Evolutionary conservation across 2,113 vertebrate genomes (phyloP).

Genomic region (Toxotes jaculatrix): DNA sequence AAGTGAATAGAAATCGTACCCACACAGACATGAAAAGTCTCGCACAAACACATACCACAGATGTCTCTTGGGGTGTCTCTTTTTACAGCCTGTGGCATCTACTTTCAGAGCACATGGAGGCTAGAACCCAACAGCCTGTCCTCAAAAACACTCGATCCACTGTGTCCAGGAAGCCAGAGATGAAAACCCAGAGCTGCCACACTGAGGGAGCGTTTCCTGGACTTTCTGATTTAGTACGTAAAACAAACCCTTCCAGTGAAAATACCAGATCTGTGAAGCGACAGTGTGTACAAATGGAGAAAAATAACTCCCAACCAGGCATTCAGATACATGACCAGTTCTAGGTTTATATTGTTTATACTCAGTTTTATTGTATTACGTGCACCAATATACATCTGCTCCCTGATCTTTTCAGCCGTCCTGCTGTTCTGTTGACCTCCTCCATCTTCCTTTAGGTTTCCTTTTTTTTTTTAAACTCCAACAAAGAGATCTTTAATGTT

Average conservation of each 20-base stretch:
- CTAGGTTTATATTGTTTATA: neutral
- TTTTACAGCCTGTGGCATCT: slow-evolving; percentile 68
- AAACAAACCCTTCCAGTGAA: slow-evolving; percentile 24
- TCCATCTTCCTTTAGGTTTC: neutral
- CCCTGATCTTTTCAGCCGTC: neutral
- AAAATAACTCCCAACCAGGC: neutral
- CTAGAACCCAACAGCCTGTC: slow-evolving; percentile 58
- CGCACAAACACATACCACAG: slow-evolving; percentile 67
- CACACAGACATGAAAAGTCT: slow-evolving; percentile 19
- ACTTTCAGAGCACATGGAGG: slow-evolving; percentile 57
- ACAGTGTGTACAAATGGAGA: neutral
- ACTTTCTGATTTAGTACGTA: slow-evolving; percentile 44
- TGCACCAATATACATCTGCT: neutral
- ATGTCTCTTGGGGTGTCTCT: slow-evolving; percentile 72
- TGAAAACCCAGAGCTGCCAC: slow-evolving; percentile 60
- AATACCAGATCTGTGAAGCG: slow-evolving; percentile 25
- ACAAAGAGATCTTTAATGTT: slow-evolving; percentile 4
- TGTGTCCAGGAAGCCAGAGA: slow-evolving; percentile 64
- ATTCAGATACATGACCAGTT: neutral
- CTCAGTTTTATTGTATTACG: neutral
- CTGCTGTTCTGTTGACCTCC: neutral
- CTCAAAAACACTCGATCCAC: slow-evolving; percentile 57
- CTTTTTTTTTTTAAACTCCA: neutral
- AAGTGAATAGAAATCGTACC: slow-evolving; percentile 1
- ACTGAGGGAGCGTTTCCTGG: slow-evolving; percentile 59